Base-by-base conservation (phyloP, 2,797 vertebrate genomes). In the Epinephelus malabaricus region DNA sequence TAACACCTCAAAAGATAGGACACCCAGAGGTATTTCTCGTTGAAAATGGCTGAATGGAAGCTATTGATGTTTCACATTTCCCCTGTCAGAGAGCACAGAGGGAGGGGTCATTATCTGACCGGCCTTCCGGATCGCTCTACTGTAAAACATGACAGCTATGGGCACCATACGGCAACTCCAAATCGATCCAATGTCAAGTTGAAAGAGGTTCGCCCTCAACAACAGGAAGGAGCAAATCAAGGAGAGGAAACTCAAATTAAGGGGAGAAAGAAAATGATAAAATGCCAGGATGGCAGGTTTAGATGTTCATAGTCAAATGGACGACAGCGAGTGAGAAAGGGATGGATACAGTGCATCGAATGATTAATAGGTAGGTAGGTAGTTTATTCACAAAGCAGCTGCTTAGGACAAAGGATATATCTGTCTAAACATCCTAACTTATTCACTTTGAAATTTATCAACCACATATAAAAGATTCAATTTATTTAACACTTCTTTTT, bases 111-210 rank as follows among this genome's bases (percentile, higher is more conserved):
- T 90, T 88, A 89, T 89, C 79, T 68, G 78, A 53, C 25, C 10
- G 21, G 69, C 81, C 75, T 19, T 85, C 80, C 62, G 71, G 60
- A 87, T 86, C 51, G 14, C 59, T 73, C 53, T 25, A 81, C 85
- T 88, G 90, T 86, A 86, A 82, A 88, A 91, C 86, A 91, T 86
- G 90, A 91, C 88, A 90, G 81, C 76, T 78, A 47, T 34, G 70
- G 83, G 81, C 40, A 19, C 67, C 17, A 23, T 43, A 71, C 53
- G 10, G 51, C 67, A 75, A 53, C 21, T 78, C 59, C 47, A 53
- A 76, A 91, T 92, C 55, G 79, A 86, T 90, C 25, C 71, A 40
- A 55, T 9, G 50, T 46, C 15, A 3, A 69, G 23, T 45, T 61
- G n/a, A 64, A 79, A 76, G 53, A 79, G 40, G 51, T 47, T 27